These are phyloP conservation scores for Aphelenchoides fujianensis DNA, from an alignment of 1,140 invertebrate genomes.

Conservation along the genomic window DNA sequence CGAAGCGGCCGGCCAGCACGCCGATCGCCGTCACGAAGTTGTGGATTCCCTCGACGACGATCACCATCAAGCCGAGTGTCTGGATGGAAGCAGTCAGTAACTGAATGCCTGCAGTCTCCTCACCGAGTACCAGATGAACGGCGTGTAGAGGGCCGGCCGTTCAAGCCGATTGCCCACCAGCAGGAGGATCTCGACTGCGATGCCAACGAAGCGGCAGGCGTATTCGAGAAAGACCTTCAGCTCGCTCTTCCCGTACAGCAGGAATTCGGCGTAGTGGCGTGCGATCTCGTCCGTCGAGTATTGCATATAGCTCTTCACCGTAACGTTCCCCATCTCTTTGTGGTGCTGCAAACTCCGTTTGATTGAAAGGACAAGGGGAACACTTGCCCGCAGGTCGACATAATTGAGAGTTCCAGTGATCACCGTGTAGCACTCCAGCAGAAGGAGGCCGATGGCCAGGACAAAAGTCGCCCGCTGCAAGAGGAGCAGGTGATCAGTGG, in stretches of 20 bases:
- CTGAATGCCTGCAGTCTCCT: background rate
- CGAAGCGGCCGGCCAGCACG: background rate
- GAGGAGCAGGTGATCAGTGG: background rate
- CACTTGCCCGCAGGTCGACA: background rate
- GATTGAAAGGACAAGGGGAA: background rate
- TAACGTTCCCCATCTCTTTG: background rate
- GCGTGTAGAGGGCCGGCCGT: background rate
- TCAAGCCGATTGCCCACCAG: background rate
- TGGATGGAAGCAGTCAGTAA: background rate
- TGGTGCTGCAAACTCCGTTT: background rate
- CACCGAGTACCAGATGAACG: constrained; percentile 4
- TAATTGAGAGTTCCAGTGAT: background rate
- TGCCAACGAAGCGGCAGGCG: background rate
- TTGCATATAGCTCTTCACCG: background rate
- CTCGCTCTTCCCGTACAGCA: background rate
- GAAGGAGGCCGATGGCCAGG: background rate
- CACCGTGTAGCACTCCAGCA: background rate
- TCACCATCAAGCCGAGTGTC: background rate
- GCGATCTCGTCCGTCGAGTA: background rate
- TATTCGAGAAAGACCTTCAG: constrained; percentile 1
- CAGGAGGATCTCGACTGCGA: background rate
- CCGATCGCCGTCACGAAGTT: background rate
- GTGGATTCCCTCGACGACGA: background rate
- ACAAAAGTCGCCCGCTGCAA: background rate
- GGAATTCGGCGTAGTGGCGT: background rate